phyloP scores from a whole-genome alignment of 2,797 vertebrate genomes.

The Cichlasoma orientale region DNA sequence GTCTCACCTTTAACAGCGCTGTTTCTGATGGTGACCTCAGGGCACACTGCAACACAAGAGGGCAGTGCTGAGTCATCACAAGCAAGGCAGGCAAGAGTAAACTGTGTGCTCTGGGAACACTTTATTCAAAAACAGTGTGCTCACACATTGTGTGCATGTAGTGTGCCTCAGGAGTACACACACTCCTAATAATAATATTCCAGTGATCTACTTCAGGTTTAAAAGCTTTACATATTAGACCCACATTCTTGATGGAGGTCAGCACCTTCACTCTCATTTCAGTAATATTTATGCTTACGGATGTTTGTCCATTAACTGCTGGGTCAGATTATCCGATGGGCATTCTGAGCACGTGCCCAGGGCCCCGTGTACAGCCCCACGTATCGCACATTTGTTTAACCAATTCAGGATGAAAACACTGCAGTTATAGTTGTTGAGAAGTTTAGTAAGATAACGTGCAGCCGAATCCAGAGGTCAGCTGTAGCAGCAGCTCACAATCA shows the following conservation, averaged over 20 bases:
- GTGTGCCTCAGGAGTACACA: too few relatives aligned
- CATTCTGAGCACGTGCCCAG: too few relatives aligned
- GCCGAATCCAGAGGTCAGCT: too few relatives aligned
- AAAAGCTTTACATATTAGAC: not conserved
- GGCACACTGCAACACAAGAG: slow-evolving; percentile 78
- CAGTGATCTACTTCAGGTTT: not conserved
- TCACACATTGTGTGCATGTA: not conserved
- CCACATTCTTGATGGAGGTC: not conserved
- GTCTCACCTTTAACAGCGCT: slow-evolving; percentile 78
- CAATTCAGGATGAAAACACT: too few relatives aligned
- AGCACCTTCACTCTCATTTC: not conserved
- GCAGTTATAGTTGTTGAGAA: too few relatives aligned
- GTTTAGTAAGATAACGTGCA: too few relatives aligned
- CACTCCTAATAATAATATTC: not conserved
- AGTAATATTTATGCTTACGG: too few relatives aligned
- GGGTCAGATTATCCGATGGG: not conserved
- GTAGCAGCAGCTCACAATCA: too few relatives aligned
- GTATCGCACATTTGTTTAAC: too few relatives aligned
- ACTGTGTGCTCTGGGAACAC: not conserved
- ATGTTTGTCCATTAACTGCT: not conserved
- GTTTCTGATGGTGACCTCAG: slow-evolving; percentile 82
- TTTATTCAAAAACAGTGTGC: not conserved
- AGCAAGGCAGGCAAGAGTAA: not conserved
- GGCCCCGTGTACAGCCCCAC: too few relatives aligned
- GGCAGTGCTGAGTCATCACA: slow-evolving; percentile 6